phyloP scores from a whole-genome alignment of 2,113 vertebrate genomes.

The Tursiops truncatus region DNA sequence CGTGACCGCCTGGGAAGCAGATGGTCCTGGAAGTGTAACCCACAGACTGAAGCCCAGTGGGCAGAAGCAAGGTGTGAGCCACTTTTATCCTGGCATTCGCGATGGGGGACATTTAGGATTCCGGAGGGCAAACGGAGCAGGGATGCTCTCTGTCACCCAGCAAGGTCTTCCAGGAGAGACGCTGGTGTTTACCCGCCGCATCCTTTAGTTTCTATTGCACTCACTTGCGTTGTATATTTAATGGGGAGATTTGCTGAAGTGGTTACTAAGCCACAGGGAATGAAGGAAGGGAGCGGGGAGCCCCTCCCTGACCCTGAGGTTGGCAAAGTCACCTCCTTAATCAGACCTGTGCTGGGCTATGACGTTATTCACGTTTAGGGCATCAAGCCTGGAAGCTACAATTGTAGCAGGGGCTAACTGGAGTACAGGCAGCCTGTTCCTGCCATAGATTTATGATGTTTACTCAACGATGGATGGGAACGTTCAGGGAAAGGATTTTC shows the following conservation, averaged over 20 bases:
- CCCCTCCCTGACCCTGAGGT: neutral
- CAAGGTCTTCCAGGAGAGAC: neutral
- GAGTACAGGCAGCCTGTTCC: constrained; percentile 59
- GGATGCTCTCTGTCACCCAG: neutral
- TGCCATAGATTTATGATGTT: constrained; percentile 74
- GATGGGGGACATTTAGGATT: neutral
- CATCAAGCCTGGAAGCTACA: constrained; percentile 65
- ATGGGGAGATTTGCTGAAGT: constrained; percentile 69
- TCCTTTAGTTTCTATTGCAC: constrained; percentile 61
- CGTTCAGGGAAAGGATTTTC: constrained; percentile 28
- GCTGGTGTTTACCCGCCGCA: constrained; percentile 45
- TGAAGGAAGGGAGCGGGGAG: neutral
- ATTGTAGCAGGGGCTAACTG: constrained; percentile 66
- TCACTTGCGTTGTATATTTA: constrained; percentile 66
- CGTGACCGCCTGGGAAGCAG: neutral
- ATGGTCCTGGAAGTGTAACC: neutral
- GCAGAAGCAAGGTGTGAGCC: accelerated
- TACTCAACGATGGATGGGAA: constrained; percentile 68
- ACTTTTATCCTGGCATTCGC: neutral
- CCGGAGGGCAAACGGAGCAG: neutral
- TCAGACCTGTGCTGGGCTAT: constrained; percentile 54
- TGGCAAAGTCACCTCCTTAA: constrained; percentile 64
- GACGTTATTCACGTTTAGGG: constrained; percentile 42
- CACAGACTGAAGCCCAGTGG: neutral
- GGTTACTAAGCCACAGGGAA: constrained; percentile 44